Evolutionary conservation across 2,113 vertebrate genomes (phyloP), one percentile per base, ranked within the genome.

Genomic region (Cariama cristata): DNA sequence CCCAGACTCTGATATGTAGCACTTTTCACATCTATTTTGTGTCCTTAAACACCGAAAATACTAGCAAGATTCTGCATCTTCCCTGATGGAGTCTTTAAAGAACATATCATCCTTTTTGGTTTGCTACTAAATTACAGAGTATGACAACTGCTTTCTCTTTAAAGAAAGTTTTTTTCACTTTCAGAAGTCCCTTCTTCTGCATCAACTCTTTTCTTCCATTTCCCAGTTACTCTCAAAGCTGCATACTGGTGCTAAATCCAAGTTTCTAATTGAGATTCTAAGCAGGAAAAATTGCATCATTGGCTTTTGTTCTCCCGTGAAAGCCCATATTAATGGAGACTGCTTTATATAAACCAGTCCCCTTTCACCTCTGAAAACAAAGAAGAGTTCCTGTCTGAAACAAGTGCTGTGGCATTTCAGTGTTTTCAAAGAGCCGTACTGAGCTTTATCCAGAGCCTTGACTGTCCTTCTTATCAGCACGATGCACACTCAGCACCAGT

Each of bases 181-280:
- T 49, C n/a, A 88, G 56, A 68, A 92, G 68, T 84, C 8, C 5
- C 38, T 87, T n/a, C 16, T 80, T 79, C 47, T 73, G 8, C 12
- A 42, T 79, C 35, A 52, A 12, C 33, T 74, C 8, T 49, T 59
- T 85, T 67, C 30, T 92, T 62, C 63, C 8, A 23, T 35, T 93
- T 81, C 27, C 47, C 19, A 50, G 69, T 95, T 85, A 55, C 59
- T 94, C 75, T 82, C 16, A 22, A 88, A 56, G 56, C 42, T 83
- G 58, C 66, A 66, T 93, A 64, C 64, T 58, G 38, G 26, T 93
- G 68, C 64, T 87, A 91, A 97, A 45, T 64, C 77, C 53, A 72
- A 88, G 79, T 90, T 94, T 85, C 93, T 98, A 62, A 96, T 98
- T 97, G 86, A 96, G 87, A 98, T 97, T 97, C 97, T 77, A 40